A percentile compares a stretch with the other conserved stretches of the same genome.
Evolutionary conservation across 2,888 invertebrate genomes (phyloP).

Genomic region (Stegana nigrithorax): DNA sequence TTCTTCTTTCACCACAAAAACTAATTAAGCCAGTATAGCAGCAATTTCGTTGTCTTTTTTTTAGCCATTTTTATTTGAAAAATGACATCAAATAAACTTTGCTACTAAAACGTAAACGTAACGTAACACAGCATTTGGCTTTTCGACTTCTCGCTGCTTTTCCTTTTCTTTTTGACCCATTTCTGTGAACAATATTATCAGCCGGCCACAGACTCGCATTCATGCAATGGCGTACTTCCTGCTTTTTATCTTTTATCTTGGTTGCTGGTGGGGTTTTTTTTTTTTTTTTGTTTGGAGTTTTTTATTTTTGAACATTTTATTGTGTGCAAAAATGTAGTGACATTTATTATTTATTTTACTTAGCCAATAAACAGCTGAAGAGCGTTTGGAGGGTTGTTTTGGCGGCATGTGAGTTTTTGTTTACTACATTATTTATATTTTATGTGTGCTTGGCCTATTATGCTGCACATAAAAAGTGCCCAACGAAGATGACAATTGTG

Average conservation of each 20-base stretch:
- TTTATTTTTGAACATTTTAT: too few relatives aligned
- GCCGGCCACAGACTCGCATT: neutral
- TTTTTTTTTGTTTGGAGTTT: slow-evolving; percentile 12
- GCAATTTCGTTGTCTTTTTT: too few relatives aligned
- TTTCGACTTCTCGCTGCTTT: neutral
- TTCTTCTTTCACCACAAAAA: neutral
- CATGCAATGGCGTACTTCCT: neutral
- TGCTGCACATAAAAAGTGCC: neutral
- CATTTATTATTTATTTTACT: slow-evolving; percentile 25
- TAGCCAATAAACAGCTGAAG: neutral
- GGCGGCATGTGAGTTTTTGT: slow-evolving; percentile 24
- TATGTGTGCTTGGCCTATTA: neutral
- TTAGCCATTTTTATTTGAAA: slow-evolving; percentile 11
- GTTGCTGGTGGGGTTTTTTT: neutral
- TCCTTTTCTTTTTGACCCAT: slow-evolving; percentile 2
- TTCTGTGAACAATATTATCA: slow-evolving; percentile 14
- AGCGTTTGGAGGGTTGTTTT: neutral
- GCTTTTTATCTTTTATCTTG: slow-evolving; percentile 1
- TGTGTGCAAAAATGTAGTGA: slow-evolving; percentile 49
- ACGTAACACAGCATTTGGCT: neutral
- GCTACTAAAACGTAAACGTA: too few relatives aligned
- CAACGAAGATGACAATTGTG: too few relatives aligned
- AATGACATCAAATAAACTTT: slow-evolving; percentile 19
- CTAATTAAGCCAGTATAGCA: slow-evolving; percentile 10
- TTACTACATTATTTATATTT: slow-evolving; percentile 49